Evolutionary conservation across 2,113 vertebrate species (phyloP).

Genomic region (Lophotis ruficrista): DNA sequence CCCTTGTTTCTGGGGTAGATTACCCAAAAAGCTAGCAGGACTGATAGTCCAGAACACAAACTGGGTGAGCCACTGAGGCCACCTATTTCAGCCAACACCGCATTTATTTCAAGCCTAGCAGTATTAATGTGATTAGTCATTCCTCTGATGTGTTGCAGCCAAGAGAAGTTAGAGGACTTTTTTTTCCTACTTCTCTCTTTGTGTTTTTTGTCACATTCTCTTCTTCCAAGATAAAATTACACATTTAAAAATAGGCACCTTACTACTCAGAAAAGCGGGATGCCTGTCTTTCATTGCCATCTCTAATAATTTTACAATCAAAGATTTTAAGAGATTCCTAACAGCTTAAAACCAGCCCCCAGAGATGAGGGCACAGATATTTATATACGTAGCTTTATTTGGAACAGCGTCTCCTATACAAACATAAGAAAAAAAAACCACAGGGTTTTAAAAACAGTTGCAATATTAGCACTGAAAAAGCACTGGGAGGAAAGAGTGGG

Average conservation of each 20-base stretch:
- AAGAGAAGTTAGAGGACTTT: not conserved
- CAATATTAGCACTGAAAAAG: not conserved
- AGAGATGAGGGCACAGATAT: not conserved
- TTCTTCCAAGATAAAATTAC: not conserved
- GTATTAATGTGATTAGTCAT: not conserved
- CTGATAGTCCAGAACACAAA: not conserved
- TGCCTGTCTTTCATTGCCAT: not conserved
- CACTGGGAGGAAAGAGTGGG: not conserved
- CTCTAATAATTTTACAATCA: not conserved
- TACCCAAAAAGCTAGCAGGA: not conserved
- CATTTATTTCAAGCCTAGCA: not conserved
- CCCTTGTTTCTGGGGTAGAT: not conserved
- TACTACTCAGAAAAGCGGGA: not conserved
- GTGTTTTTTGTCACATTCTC: not conserved
- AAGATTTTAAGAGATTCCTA: not conserved
- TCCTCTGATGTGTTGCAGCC: not conserved
- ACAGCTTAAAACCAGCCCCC: not conserved
- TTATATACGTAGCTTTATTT: not conserved
- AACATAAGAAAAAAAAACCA: not conserved
- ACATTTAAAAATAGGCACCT: not conserved
- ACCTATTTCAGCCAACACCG: not conserved
- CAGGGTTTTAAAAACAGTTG: not conserved
- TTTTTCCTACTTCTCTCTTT: not conserved
- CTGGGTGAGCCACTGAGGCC: not conserved
- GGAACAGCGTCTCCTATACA: not conserved